These are phyloP conservation scores for Campopleginae sp. DNA, from an alignment of 2,888 invertebrate species.

Conservation along the genomic window DNA sequence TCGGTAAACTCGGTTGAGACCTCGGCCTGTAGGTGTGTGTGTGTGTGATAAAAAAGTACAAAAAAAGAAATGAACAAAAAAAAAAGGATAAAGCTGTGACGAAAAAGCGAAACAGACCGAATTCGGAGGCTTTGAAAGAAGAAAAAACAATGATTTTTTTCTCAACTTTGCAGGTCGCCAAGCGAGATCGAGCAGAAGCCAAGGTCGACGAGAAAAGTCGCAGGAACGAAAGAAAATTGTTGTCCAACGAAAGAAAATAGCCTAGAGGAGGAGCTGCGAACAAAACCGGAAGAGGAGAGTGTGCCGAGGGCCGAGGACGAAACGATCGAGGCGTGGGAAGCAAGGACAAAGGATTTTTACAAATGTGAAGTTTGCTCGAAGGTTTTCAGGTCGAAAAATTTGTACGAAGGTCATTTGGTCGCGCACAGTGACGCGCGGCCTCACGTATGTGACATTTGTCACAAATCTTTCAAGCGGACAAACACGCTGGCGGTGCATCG, in stretches of 20 bases:
- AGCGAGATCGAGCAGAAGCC: background rate
- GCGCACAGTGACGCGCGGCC: constrained; percentile 79
- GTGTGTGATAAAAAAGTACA: background rate
- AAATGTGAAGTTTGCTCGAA: constrained; percentile 77
- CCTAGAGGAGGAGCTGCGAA: background rate
- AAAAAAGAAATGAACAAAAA: constrained; percentile 15
- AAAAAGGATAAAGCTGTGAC: background rate
- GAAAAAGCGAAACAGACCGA: constrained; percentile 24
- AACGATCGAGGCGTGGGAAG: background rate
- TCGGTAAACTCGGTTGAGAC: background rate
- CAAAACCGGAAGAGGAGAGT: background rate
- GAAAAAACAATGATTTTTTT: constrained; percentile 48
- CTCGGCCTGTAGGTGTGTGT: background rate
- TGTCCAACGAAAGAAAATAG: too few species aligned
- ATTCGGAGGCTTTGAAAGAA: constrained; percentile 5
- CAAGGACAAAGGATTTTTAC: constrained; percentile 58
- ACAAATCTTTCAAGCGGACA: constrained; percentile 79
- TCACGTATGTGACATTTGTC: constrained; percentile 78
- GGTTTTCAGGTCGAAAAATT: constrained; percentile 76
- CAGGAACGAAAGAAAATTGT: background rate
- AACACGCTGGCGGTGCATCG: constrained; percentile 79
- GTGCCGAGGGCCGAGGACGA: background rate
- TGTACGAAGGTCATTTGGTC: constrained; percentile 78
- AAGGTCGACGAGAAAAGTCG: background rate
- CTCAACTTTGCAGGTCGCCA: constrained; percentile 61